Evolutionary conservation across 92 coral and sea anemone species (phyloP).

Genomic region (Epizoanthus rinbou): DNA sequence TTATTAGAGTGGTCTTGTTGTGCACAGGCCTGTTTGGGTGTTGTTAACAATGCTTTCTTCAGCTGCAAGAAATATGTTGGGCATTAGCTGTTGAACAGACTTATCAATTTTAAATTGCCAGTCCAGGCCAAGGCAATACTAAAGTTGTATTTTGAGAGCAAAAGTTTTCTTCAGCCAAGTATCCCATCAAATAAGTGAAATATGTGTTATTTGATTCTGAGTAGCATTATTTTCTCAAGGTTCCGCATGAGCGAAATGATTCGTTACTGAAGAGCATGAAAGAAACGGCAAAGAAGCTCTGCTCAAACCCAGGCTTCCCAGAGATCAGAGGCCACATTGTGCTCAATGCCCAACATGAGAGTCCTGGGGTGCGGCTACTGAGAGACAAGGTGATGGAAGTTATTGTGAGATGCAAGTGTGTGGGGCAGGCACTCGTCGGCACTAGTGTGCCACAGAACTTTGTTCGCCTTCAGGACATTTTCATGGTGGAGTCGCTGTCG

Average conservation of each 20-base stretch:
- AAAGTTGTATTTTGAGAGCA: too few relatives aligned
- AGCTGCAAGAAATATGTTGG: too few relatives aligned
- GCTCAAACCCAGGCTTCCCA: constrained; percentile 85
- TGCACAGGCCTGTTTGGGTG: too few relatives aligned
- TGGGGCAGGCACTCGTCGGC: constrained; percentile 74
- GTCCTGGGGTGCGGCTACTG: constrained; percentile 70
- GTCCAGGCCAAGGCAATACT: too few relatives aligned
- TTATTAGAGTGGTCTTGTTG: too few relatives aligned
- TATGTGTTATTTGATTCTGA: neutral
- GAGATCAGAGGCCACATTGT: constrained; percentile 82
- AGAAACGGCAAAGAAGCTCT: constrained; percentile 65
- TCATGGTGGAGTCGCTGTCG: constrained; percentile 38
- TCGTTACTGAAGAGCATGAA: constrained; percentile 61
- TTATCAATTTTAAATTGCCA: too few relatives aligned
- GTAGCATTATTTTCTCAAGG: neutral
- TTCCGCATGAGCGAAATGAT: constrained; percentile 26
- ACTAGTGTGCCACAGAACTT: constrained; percentile 84
- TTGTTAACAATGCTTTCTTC: too few relatives aligned
- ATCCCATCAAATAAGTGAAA: too few relatives aligned
- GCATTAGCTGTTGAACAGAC: too few relatives aligned
- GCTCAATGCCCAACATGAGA: constrained; percentile 77
- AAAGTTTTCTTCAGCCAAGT: too few relatives aligned
- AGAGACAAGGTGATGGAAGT: constrained; percentile 73
- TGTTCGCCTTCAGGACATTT: constrained; percentile 69
- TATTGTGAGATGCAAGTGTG: constrained; percentile 79